A percentile compares a stretch with the other conserved stretches of the same genome.
Evolutionary conservation across 2,113 vertebrate species (phyloP).

Genomic region (Tauraco erythrolophus): DNA sequence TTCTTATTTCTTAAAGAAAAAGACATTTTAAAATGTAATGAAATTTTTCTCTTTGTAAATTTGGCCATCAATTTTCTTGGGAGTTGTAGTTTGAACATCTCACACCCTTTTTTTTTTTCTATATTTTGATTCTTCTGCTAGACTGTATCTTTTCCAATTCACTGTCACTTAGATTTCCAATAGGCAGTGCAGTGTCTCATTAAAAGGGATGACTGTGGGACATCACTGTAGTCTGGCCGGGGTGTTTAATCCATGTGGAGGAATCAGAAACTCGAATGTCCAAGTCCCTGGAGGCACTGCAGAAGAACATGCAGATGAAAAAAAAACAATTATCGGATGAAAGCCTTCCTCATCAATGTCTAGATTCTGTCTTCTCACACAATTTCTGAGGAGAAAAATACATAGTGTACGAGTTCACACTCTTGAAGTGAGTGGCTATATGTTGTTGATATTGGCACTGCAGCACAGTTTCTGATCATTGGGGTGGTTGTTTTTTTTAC

Average conservation of each 20-base stretch:
- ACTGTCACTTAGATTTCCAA: background rate
- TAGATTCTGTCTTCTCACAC: background rate
- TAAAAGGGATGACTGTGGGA: background rate
- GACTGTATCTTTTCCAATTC: background rate
- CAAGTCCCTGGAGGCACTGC: background rate
- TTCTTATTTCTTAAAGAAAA: background rate
- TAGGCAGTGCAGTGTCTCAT: background rate
- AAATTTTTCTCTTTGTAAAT: background rate
- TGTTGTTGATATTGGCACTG: background rate
- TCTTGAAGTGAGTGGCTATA: background rate
- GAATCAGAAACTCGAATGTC: accelerated
- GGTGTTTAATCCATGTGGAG: background rate
- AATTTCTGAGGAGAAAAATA: background rate
- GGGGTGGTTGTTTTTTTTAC: background rate
- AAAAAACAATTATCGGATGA: background rate
- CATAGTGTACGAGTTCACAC: background rate
- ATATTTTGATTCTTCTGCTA: background rate
- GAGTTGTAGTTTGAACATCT: background rate
- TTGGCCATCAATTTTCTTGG: background rate
- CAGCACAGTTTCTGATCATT: background rate
- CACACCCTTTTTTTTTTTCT: background rate
- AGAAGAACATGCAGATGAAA: background rate
- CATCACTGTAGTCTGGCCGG: background rate
- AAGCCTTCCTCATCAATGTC: background rate
- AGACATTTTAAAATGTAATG: background rate